These are phyloP conservation scores for Cryptus armator DNA, from an alignment of 2,888 invertebrate genomes.

Conservation along the genomic window DNA sequence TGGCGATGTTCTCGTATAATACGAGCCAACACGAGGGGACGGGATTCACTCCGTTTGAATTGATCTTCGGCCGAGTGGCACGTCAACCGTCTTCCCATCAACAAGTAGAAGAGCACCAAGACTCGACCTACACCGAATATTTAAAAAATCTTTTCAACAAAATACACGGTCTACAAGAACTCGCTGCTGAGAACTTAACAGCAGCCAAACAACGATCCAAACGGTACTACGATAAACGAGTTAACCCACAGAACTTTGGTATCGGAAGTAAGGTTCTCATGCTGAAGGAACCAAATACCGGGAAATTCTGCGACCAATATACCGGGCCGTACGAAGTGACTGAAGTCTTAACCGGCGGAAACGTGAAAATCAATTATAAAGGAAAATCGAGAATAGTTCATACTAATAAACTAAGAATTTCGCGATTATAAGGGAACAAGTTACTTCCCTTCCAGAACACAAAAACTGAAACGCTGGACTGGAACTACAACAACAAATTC, in stretches of 20 bases:
- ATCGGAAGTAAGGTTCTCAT: not conserved
- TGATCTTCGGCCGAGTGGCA: not conserved
- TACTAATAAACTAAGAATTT: too few relatives aligned
- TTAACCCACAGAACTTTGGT: not conserved
- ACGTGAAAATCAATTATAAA: too few relatives aligned
- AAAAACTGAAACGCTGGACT: too few relatives aligned
- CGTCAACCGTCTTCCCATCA: not conserved
- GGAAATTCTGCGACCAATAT: too few relatives aligned
- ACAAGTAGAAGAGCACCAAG: not conserved
- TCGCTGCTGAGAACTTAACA: not conserved
- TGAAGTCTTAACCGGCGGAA: too few relatives aligned
- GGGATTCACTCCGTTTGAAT: not conserved
- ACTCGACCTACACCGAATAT: not conserved
- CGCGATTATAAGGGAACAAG: too few relatives aligned
- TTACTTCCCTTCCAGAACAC: too few relatives aligned
- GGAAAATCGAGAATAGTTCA: too few relatives aligned
- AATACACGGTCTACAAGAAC: not conserved
- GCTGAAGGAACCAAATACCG: too few relatives aligned
- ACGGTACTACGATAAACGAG: not conserved
- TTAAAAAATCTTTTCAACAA: not conserved
- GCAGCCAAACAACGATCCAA: not conserved
- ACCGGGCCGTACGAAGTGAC: too few relatives aligned
- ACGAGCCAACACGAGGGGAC: not conserved
- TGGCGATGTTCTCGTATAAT: slow-evolving; percentile 46
- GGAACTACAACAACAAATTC: too few relatives aligned